Base-by-base conservation (phyloP, 2,797 vertebrate species). In the Tadarida brasiliensis region DNA sequence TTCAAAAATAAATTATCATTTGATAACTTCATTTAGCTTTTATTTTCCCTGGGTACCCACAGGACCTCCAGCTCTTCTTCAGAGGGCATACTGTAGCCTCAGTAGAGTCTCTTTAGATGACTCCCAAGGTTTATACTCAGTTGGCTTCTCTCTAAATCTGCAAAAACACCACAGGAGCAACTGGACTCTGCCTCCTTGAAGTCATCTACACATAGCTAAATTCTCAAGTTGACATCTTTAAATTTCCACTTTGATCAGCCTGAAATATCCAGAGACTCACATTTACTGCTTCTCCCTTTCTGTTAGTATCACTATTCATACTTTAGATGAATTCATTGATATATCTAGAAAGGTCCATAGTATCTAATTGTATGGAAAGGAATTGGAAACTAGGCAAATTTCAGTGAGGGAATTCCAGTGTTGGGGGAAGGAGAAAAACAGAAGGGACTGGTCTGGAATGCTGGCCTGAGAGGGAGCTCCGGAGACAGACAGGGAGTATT, bases 1-100 rank as follows among this genome's bases (percentile, higher is more conserved):
- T 71, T 57, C 14, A 47, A 82, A 86, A 76, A 14, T 71, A 91
- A 90, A 76, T 57, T 8, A 61, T 76, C 15, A 26, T 76, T 73
- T 47, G 19, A 26, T 70, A 82, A 20, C 2, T 65, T 56, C 70
- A 57, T 73, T 63, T 67, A 80, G 17, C 4, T 14, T 83, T 84
- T 56, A 24, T 92, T 11, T 3, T 22, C 22, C 11, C 7, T 3
- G 15, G 8, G 28, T 56, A 54, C 57, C 59, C 19, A 24, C 8
- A 14, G 63, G 11, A 15, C 22, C 11, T 8, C 24, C 30, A 88
- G 35, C 9, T 35, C 10, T 11, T 80, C 39, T 67, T 82, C 24
- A 56, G 33, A 61, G 10, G 14, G n/a, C 61, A n/a, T 3, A 44
- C 1, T 17, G 17, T 67, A 7, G 54, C 61, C 3, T 20, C 16